Evolutionary conservation across 2,113 vertebrate genomes (phyloP).

Genomic region (Cariama cristata): DNA sequence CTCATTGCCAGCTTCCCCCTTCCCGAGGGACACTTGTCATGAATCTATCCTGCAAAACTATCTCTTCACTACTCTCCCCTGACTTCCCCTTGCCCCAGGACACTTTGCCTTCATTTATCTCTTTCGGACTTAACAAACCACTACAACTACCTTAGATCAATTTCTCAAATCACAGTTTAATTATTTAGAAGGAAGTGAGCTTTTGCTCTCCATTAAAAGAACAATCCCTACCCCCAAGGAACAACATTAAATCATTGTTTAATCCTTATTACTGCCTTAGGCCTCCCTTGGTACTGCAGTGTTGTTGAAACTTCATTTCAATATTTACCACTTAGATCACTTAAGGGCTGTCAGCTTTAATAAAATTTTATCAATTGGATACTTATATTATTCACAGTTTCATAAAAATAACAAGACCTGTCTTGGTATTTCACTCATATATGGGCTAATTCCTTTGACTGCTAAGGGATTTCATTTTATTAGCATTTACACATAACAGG

Average conservation of each 20-base stretch:
- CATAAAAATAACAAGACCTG: conserved; percentile 83
- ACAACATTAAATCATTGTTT: conserved; percentile 79
- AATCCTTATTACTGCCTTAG: conserved; percentile 79
- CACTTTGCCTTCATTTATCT: conserved; percentile 75
- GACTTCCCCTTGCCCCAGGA: conserved; percentile 66
- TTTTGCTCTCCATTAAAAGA: conserved; percentile 69
- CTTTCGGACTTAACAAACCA: conserved; percentile 80
- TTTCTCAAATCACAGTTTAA: conserved; percentile 82
- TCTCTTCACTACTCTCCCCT: conserved; percentile 78
- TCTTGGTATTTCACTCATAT: conserved; percentile 78
- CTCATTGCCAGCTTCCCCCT: conserved; percentile 50
- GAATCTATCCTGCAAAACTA: conserved; percentile 81
- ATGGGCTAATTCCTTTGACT: conserved; percentile 73
- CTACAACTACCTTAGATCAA: conserved; percentile 79
- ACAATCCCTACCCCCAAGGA: conserved; percentile 68
- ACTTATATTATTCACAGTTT: conserved; percentile 86
- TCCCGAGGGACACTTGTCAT: conserved; percentile 66
- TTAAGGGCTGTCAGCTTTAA: conserved; percentile 90
- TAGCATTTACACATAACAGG: conserved; percentile 67
- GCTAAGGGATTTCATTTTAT: conserved; percentile 81
- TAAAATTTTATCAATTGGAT: conserved; percentile 87
- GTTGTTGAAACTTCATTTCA: conserved; percentile 85
- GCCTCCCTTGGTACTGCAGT: conserved; percentile 70
- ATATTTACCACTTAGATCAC: conserved; percentile 90
- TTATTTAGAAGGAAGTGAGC: conserved; percentile 80